Percentiles rank a stretch among this genome's conserved stretches.
Conservation (phyloP, 2,113 vertebrate genomes). For the Myanophis thanlyinensis region DNA sequence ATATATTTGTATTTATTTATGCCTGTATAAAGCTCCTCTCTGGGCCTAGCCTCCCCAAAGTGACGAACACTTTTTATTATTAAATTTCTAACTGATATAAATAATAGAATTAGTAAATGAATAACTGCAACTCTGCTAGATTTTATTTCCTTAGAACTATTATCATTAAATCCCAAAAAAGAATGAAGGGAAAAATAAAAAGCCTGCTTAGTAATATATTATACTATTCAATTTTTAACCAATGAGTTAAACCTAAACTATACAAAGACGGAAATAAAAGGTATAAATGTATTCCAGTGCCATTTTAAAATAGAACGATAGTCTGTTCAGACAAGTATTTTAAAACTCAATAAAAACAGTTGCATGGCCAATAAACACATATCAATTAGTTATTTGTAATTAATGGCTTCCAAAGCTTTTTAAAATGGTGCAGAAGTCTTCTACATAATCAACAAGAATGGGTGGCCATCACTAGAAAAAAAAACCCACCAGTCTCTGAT, state of each 20-base stretch:
- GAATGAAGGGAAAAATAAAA: background rate
- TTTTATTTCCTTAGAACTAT: background rate
- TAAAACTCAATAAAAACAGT: background rate
- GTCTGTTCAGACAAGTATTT: background rate
- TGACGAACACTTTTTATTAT: background rate
- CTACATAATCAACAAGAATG: background rate
- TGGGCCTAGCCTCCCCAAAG: background rate
- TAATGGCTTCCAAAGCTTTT: background rate
- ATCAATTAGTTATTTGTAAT: background rate
- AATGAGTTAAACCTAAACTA: background rate
- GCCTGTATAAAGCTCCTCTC: background rate
- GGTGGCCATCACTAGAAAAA: background rate
- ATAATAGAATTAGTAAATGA: background rate
- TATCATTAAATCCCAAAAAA: background rate
- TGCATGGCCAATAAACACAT: background rate
- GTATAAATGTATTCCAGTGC: background rate
- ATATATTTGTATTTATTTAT: background rate
- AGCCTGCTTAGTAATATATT: background rate
- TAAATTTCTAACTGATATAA: background rate
- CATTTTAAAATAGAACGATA: background rate
- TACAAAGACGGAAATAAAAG: background rate
- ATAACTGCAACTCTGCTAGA: background rate
- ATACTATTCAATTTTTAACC: background rate
- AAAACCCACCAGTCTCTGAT: background rate
- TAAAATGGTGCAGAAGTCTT: background rate